phyloP scores from a whole-genome alignment of 2,888 invertebrate species.

The Theretra japonica region DNA sequence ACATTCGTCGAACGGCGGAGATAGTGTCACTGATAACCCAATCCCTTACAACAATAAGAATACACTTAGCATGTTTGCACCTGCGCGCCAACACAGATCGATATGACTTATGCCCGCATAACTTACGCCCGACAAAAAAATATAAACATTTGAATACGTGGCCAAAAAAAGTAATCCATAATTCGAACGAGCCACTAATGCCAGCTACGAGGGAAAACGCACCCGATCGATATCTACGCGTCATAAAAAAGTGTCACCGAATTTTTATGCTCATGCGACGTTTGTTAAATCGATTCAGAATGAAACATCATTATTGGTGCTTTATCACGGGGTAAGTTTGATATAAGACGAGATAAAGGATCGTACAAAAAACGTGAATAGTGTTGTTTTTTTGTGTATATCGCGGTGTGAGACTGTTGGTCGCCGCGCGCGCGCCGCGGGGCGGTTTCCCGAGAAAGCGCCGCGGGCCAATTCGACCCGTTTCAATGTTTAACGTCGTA shows the following conservation, averaged over 20 bases:
- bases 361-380: conserved; percentile 60
- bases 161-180: conserved; percentile 47
- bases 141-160: conserved; percentile 47
- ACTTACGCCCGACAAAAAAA: conserved; percentile 53
- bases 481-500: conserved; percentile 80
- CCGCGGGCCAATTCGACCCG: conserved; percentile 61
- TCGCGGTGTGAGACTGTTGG: conserved; percentile 78
- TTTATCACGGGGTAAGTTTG: conserved; percentile 77
- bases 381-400: conserved; percentile 77
- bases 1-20: conserved; percentile 82
- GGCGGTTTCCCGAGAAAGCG: conserved; percentile 80
- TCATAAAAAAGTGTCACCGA: conserved; percentile 71
- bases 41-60: conserved; percentile 84
- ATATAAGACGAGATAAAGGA: conserved; percentile 76
- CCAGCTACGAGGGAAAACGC: conserved; percentile 38
- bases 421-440: conserved; percentile 80
- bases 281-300: conserved; percentile 75
- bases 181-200: conserved; percentile 31
- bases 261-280: conserved; percentile 61
- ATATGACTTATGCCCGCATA: conserved; percentile 70
- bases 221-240: conserved; percentile 44
- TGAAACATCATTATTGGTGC: conserved; percentile 84
- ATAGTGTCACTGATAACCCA: conserved; percentile 84
- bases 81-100: conserved; percentile 72
- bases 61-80: conserved; percentile 85